phyloP scores from a whole-genome alignment of 37 sponge, comb jelly and placozoan species.

The Geodia barretti region DNA sequence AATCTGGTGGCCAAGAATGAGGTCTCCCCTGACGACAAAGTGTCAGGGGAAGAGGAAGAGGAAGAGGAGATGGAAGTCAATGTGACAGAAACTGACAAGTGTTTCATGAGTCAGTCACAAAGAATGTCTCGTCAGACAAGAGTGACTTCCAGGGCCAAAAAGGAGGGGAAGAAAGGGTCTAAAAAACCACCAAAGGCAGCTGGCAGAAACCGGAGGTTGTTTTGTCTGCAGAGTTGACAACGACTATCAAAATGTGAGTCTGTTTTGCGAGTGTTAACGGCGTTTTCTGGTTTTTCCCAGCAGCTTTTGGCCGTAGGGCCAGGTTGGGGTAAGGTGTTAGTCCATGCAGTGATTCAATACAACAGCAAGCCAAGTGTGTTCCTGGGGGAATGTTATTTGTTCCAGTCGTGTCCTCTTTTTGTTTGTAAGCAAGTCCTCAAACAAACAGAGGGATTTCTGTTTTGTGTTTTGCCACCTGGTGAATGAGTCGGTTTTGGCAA shows the following conservation, averaged over 20 bases:
- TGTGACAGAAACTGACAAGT: no score
- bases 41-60: no score
- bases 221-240: not conserved
- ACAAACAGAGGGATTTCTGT: not conserved
- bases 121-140: conserved; percentile 6
- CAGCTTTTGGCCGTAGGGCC: no score
- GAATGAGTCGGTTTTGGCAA: conserved; percentile 1
- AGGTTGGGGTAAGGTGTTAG: no score
- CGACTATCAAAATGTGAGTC: not conserved
- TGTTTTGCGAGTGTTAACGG: not conserved
- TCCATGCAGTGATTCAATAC: no score
- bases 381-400: no score
- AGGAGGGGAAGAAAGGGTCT: not conserved
- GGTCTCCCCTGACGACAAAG: no score
- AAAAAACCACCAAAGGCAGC: no score
- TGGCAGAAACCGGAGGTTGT: not conserved
- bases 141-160: not conserved
- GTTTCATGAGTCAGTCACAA: not conserved
- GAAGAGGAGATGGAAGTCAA: no score
- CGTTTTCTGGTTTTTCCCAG: no score
- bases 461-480: not conserved
- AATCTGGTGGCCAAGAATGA: no score
- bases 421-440: not conserved
- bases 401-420: not conserved
- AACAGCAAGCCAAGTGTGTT: no score